Percentiles rank a stretch among this genome's conserved stretches.
Evolutionary conservation across 2,797 vertebrate genomes (phyloP).

Genomic region (Hypotaenidia philippensis): DNA sequence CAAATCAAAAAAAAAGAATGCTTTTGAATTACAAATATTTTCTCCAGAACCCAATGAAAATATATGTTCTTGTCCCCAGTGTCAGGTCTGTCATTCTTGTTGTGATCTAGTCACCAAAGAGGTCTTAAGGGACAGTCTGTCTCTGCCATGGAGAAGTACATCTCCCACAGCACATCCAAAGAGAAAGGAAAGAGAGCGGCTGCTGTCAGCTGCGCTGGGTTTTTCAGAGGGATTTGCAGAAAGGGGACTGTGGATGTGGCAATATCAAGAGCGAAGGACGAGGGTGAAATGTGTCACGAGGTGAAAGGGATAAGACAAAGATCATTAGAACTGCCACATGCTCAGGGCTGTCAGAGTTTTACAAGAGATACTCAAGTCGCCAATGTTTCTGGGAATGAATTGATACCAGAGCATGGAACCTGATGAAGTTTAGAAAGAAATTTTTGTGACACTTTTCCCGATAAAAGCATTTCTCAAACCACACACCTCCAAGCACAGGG

Average conservation of each 20-base stretch:
- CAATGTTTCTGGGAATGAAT: background rate
- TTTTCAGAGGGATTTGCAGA: background rate
- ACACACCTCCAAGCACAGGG: background rate
- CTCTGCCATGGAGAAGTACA: background rate
- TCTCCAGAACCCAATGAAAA: background rate
- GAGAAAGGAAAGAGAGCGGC: background rate
- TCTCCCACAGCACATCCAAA: background rate
- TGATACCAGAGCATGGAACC: background rate
- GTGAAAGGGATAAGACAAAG: constrained; percentile 9
- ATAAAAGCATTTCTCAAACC: constrained; percentile 8
- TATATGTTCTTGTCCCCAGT: background rate
- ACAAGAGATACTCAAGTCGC: background rate
- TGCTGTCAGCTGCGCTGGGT: background rate
- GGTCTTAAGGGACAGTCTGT: constrained; percentile 27
- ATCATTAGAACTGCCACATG: constrained; percentile 12
- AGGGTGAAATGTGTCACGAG: background rate
- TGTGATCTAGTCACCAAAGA: background rate
- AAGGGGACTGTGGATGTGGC: background rate
- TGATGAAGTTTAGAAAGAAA: background rate
- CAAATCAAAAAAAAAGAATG: background rate
- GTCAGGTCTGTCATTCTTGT: background rate
- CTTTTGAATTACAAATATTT: background rate
- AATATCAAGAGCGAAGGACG: background rate
- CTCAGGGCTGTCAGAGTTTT: constrained; percentile 32
- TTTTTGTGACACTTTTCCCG: background rate